Percentiles rank a stretch among this genome's conserved stretches.
Conservation (phyloP, 2,797 vertebrate genomes). For the Pithecia hirsuta region DNA sequence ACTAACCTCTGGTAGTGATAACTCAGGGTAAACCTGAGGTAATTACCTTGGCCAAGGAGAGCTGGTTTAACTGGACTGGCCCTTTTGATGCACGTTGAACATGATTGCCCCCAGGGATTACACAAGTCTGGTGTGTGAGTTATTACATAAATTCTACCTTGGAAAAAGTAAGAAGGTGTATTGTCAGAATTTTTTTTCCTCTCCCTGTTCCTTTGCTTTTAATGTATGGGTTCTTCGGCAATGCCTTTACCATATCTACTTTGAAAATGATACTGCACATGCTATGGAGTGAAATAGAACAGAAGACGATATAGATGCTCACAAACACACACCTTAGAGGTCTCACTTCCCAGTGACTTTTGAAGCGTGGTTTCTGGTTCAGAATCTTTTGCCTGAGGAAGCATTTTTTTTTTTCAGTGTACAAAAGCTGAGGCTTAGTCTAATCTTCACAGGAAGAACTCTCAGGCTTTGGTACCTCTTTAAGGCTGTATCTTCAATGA, state of each 20-base stretch:
- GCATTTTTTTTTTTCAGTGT: not conserved
- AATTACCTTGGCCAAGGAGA: conserved; percentile 82
- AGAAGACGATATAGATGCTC: not conserved
- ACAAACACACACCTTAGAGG: not conserved
- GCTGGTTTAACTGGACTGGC: conserved; percentile 75
- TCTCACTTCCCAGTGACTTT: not conserved
- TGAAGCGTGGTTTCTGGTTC: not conserved
- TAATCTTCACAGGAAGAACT: not conserved
- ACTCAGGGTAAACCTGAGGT: conserved; percentile 81
- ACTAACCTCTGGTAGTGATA: conserved; percentile 82
- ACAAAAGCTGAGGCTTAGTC: not conserved
- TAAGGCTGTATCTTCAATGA: not conserved
- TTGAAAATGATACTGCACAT: not conserved
- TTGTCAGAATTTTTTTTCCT: conserved; percentile 31
- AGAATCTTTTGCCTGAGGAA: not conserved
- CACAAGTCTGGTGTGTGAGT: conserved; percentile 71
- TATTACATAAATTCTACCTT: conserved; percentile 77
- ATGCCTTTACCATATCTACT: not conserved
- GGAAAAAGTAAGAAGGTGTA: not conserved
- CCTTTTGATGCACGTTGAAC: conserved; percentile 81
- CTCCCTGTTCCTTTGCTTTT: not conserved
- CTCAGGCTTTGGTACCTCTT: not conserved
- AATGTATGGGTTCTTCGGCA: not conserved
- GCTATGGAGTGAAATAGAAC: not conserved
- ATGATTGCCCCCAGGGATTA: conserved; percentile 77